A percentile compares a stretch with the other conserved stretches of the same genome.
Evolutionary conservation across 2,888 invertebrate species (phyloP).

Genomic region (Patella pellucida): DNA sequence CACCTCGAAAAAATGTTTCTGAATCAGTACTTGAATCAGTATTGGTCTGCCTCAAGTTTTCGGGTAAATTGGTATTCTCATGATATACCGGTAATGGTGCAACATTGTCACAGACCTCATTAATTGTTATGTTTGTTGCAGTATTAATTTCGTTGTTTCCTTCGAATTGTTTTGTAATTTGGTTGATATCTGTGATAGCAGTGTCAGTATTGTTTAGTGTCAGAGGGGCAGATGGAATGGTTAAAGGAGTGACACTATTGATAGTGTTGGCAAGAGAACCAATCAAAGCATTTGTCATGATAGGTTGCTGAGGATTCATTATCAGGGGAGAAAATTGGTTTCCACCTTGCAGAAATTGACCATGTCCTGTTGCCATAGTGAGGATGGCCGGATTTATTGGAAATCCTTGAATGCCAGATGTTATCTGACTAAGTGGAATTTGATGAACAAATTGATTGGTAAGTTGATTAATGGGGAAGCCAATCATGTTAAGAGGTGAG

Average conservation of each 20-base stretch:
- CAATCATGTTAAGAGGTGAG: slow-evolving; percentile 17
- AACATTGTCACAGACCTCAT: neutral
- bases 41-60: neutral
- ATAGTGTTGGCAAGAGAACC: slow-evolving; percentile 24
- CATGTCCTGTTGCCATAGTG: slow-evolving; percentile 31
- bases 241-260: slow-evolving; percentile 6
- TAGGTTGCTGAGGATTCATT: slow-evolving; percentile 35
- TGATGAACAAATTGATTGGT: slow-evolving; percentile 39
- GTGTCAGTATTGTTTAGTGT: slow-evolving; percentile 9
- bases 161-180: neutral
- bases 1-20: neutral
- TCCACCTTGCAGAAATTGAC: slow-evolving; percentile 32
- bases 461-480: slow-evolving; percentile 11
- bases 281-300: slow-evolving; percentile 35
- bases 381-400: slow-evolving; percentile 33
- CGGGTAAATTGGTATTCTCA: neutral
- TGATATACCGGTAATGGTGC: neutral
- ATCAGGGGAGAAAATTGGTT: slow-evolving; percentile 39
- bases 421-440: slow-evolving; percentile 33
- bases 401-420: slow-evolving; percentile 22
- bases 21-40: neutral
- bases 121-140: slow-evolving; percentile 12
- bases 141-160: slow-evolving; percentile 6
- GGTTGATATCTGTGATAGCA: neutral
- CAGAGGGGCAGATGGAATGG: slow-evolving; percentile 10